Evolutionary conservation across 2,888 invertebrate species (phyloP).

Genomic region (Dynastes hyllus): DNA sequence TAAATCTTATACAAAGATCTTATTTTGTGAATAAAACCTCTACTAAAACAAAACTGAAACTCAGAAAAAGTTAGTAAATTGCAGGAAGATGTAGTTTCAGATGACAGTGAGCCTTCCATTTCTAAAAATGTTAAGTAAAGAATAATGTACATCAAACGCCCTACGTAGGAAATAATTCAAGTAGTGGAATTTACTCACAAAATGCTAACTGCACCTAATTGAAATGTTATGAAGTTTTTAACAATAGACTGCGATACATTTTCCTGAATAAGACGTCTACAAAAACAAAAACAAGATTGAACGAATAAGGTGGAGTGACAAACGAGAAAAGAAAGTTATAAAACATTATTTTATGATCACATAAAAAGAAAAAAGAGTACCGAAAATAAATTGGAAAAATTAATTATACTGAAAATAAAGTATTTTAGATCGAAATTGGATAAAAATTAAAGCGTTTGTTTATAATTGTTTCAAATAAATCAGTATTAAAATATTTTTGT

Average conservation of each 20-base stretch:
- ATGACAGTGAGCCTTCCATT: conserved; percentile 9
- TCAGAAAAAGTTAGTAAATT: background rate
- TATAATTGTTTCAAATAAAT: too few relatives aligned
- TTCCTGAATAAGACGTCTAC: background rate
- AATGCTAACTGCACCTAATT: background rate
- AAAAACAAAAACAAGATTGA: too few relatives aligned
- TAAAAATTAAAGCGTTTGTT: conserved; percentile 35
- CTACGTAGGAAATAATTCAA: background rate
- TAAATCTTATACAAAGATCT: background rate
- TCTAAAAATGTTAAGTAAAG: background rate
- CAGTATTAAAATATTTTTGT: too few relatives aligned
- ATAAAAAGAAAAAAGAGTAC: too few relatives aligned
- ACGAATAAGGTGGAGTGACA: too few relatives aligned
- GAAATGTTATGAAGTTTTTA: background rate
- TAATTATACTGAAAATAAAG: background rate
- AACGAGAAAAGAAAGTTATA: too few relatives aligned
- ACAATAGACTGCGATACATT: background rate
- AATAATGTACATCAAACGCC: background rate
- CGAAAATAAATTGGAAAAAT: too few relatives aligned
- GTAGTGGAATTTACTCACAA: background rate
- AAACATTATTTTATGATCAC: too few relatives aligned
- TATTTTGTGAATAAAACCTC: background rate
- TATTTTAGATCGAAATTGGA: conserved; percentile 39
- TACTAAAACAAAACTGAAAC: conserved; percentile 1
- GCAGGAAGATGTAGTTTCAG: background rate